A percentile compares a stretch with the other conserved stretches of the same genome.
Conservation (phyloP, 2,888 invertebrate genomes). For the Cyclophora punctaria region DNA sequence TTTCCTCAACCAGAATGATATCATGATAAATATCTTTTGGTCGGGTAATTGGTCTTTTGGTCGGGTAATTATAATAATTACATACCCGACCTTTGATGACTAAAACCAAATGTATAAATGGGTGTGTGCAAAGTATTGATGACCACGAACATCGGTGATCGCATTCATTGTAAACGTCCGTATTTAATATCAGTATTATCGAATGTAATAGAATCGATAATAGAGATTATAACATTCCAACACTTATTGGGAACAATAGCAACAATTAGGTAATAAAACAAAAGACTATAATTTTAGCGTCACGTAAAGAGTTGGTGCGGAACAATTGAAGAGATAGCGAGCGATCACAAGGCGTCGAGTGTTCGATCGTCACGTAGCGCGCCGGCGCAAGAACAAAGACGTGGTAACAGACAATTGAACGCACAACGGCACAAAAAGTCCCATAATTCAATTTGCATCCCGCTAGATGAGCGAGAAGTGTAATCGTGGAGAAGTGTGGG, state of each 20-base stretch:
- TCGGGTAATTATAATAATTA: too few species aligned
- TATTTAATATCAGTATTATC: conserved; percentile 24
- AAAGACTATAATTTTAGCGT: conserved; percentile 65
- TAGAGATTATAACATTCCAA: conserved; percentile 37
- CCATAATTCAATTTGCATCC: conserved; percentile 75
- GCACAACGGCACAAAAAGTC: conserved; percentile 58
- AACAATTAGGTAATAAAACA: conserved; percentile 69
- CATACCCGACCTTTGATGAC: too few species aligned
- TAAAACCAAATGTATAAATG: too few species aligned
- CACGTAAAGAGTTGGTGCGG: conserved; percentile 57
- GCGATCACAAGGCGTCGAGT: conserved; percentile 61
- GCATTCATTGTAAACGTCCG: conserved; percentile 13
- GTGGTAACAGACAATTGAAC: conserved; percentile 63
- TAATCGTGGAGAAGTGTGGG: conserved; percentile 57
- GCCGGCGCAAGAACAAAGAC: conserved; percentile 67
- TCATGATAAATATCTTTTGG: background rate
- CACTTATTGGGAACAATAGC: conserved; percentile 60
- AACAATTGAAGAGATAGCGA: conserved; percentile 54
- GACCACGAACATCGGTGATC: conserved; percentile 3
- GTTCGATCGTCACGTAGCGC: conserved; percentile 43
- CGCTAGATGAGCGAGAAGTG: conserved; percentile 66
- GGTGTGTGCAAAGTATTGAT: too few species aligned
- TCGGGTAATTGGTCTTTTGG: background rate
- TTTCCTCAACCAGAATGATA: conserved; percentile 19
- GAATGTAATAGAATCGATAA: conserved; percentile 33